phyloP scores from a whole-genome alignment of 2,113 vertebrate species.

The Stictonetta naevosa region DNA sequence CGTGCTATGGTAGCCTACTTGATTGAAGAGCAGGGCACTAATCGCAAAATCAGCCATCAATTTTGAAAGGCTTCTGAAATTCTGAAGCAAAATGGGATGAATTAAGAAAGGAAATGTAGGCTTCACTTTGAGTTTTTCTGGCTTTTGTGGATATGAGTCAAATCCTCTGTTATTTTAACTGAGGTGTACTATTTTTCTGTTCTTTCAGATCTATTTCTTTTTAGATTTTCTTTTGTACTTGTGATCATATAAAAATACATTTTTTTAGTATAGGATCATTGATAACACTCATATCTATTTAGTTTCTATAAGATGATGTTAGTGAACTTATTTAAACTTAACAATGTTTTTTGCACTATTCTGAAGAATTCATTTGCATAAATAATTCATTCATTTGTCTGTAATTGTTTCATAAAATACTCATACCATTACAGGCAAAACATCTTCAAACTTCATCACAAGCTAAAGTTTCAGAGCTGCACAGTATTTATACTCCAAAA shows the following conservation, averaged over 20 bases:
- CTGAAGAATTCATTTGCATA: neutral
- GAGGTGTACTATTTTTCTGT: neutral
- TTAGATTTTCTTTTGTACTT: neutral
- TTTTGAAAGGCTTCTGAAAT: neutral
- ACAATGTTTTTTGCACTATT: neutral
- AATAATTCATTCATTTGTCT: neutral
- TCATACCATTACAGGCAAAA: neutral
- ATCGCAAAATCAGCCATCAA: neutral
- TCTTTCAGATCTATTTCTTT: neutral
- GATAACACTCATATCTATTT: neutral
- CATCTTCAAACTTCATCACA: neutral
- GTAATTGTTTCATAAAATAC: neutral
- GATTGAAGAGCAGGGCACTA: neutral
- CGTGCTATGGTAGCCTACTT: neutral
- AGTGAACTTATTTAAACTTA: neutral
- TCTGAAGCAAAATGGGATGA: neutral
- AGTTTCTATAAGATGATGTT: neutral
- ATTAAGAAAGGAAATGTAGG: neutral
- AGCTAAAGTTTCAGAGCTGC: neutral
- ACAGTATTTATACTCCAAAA: neutral
- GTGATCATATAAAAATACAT: neutral
- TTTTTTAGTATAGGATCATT: neutral
- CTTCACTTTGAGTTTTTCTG: neutral
- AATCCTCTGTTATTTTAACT: neutral
- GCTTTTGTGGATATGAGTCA: neutral